Evolutionary conservation across 2,888 invertebrate genomes (phyloP).

Genomic region (Cylindroiulus punctatus): DNA sequence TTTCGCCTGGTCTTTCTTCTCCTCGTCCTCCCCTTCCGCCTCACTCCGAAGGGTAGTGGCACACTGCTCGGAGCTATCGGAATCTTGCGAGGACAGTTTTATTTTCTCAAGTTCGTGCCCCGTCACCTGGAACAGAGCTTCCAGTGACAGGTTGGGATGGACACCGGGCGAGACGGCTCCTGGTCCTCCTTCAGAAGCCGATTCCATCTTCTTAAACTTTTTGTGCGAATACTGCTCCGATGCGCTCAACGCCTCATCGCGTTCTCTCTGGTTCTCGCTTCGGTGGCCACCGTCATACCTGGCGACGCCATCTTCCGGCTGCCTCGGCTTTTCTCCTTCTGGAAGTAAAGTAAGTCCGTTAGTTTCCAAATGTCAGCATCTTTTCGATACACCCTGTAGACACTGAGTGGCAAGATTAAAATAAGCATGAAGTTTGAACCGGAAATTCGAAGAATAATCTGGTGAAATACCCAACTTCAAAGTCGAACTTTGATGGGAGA

Average conservation of each 20-base stretch:
- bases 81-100: conserved; percentile 44
- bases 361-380: too few species aligned
- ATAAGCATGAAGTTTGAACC: too few species aligned
- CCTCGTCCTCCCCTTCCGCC: background rate
- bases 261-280: background rate
- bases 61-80: background rate
- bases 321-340: too few species aligned
- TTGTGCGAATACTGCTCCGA: conserved; percentile 71
- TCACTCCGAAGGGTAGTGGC: background rate
- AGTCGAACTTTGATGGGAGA: too few species aligned
- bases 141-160: conserved; percentile 53
- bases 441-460: too few species aligned
- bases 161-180: background rate
- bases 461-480: too few species aligned
- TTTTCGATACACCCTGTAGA: too few species aligned
- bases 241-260: background rate
- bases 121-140: conserved; percentile 58
- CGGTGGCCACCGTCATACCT: background rate
- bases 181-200: background rate
- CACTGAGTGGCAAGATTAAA: too few species aligned
- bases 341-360: too few species aligned
- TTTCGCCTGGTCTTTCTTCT: background rate
- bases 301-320: too few species aligned
- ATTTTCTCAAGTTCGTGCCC: conserved; percentile 58
- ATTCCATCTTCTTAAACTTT: conserved; percentile 89